Evolutionary conservation across 2,113 vertebrate genomes (phyloP), one percentile per base, ranked within the genome.

Genomic region (Stegastes partitus): DNA sequence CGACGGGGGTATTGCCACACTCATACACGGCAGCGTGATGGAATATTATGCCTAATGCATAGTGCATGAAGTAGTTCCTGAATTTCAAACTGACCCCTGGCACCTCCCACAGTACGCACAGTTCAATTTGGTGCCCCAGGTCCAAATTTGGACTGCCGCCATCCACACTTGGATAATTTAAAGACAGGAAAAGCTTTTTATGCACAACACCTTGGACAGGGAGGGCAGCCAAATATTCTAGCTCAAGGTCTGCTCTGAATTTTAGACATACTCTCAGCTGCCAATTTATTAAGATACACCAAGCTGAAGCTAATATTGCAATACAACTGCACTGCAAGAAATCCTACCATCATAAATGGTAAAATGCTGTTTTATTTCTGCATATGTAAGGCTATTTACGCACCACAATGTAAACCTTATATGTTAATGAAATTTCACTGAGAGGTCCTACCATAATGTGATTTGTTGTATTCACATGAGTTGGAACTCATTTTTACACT

Each of bases 121-220:
- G 71, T 80, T 87, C 74, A 77, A 64, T 77, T 65, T 65, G 67
- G 53, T 77, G 77, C 84, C 76, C 74, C 68, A 25, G 42, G 81
- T 77, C 69, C 66, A 83, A 70, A 78, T 83, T 57, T 89, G 87
- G 84, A 87, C 69, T 16, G 47, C 57, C 9, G 68, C 87, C 85
- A 83, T 82, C 74, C 69, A 84, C 80, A 81, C 73, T 83, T 74
- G 74, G 84, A 83, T 91, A 78, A 91, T 86, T 88, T 84, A 81
- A 81, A 82, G 87, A 84, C 82, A 81, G 70, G 68, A 61, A 71
- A 76, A 75, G 74, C 68, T 82, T 79, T 89, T 86, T 74, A 81
- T 70, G 82, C 81, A 54, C n/a, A n/a, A 61, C 74, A 90, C 75
- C 74, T 77, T 39, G 51, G 73, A 57, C 45, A 57, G 53, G 39